phyloP scores from a whole-genome alignment of 1,140 invertebrate species.

The Nomia melanderi region DNA sequence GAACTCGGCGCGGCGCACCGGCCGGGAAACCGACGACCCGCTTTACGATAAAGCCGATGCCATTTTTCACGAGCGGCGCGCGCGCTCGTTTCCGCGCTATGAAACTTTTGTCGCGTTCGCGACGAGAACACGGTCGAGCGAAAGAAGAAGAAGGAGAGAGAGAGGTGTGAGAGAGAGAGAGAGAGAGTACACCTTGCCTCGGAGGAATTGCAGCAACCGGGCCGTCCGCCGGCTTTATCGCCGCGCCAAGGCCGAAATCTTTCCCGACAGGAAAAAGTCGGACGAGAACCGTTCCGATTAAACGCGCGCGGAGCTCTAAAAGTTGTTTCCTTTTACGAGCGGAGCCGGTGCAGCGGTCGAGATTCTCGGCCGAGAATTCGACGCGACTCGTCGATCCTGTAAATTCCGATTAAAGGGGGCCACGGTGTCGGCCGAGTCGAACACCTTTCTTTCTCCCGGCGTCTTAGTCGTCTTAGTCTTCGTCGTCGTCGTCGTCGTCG shows the following conservation, averaged over 20 bases:
- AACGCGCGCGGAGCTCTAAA: too few species aligned
- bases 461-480: not conserved
- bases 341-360: not conserved
- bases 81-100: conserved; percentile 3
- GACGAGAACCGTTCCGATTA: too few species aligned
- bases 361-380: not conserved
- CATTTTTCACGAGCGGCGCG: conserved; percentile 55
- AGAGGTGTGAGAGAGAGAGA: too few species aligned
- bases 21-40: conserved; percentile 23
- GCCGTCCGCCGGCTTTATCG: too few species aligned
- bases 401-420: conserved; percentile 26
- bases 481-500: too few species aligned
- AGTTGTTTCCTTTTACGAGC: too few species aligned
- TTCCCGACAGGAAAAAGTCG: too few species aligned
- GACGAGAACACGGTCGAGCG: not conserved
- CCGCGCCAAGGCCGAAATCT: not conserved
- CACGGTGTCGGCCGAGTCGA: conserved; percentile 30
- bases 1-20: not conserved
- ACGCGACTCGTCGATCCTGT: not conserved
- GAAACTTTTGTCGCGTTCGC: conserved; percentile 53
- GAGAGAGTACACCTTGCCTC: too few species aligned
- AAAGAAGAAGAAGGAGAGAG: not conserved
- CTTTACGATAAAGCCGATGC: conserved; percentile 41
- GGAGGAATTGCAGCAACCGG: too few species aligned
- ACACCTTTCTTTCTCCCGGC: conserved; percentile 25